Evolutionary conservation across 23 tunicate species (phyloP).

Genomic region (Styela plicata): DNA sequence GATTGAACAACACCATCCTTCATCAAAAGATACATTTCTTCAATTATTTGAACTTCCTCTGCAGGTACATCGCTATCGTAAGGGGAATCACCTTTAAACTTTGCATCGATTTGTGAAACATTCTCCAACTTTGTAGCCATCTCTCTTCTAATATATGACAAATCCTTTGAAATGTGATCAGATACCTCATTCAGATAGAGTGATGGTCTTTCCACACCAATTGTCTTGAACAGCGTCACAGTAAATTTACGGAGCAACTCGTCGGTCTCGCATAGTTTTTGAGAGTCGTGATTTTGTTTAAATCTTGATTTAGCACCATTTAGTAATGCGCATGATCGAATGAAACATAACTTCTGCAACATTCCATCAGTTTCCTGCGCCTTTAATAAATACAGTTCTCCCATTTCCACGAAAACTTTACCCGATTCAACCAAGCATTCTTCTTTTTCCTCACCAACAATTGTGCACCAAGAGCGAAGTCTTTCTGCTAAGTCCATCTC

Average conservation of each 20-base stretch:
- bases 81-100: background rate
- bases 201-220: background rate
- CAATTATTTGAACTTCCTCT: background rate
- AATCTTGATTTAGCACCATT: background rate
- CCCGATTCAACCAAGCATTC: background rate
- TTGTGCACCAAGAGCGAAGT: background rate
- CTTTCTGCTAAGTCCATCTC: background rate
- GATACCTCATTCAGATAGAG: background rate
- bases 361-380: background rate
- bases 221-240: background rate
- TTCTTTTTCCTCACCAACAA: background rate
- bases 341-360: background rate
- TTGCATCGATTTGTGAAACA: background rate
- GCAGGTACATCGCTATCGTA: background rate
- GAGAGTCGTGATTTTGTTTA: background rate
- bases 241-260: background rate
- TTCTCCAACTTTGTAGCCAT: background rate
- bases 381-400: background rate
- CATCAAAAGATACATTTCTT: background rate
- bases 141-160: background rate
- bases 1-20: background rate
- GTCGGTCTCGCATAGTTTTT: background rate
- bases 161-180: background rate
- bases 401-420: background rate
- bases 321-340: background rate